Base-by-base conservation (phyloP, 1,140 invertebrate genomes). In the Drosophila fuyamai region DNA sequence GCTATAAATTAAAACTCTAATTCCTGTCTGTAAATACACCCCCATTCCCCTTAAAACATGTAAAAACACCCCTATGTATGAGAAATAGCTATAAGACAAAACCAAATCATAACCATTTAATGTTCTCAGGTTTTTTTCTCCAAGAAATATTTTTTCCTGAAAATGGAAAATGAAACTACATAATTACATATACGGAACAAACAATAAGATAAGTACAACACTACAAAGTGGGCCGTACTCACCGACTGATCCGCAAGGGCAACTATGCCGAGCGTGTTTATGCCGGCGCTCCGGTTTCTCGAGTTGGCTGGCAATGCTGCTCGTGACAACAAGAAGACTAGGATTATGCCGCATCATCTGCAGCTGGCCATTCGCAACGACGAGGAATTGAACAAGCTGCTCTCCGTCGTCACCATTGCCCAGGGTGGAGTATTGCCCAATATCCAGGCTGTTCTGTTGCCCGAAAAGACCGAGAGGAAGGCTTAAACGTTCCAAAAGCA, bases 361-460 rank as follows among this genome's bases (percentile, higher is more conserved):
- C 94, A 97, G 67, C 92, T 98, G 50, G 97, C 97, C 7, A 96
- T 98, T 16, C 94, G 96, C 40, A 97, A 97, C 92, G 97, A 98
- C 93, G 96, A 97, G 76, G 97, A 98, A 90, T 93, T 98, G 70
- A 96, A 96, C 85, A 95, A 95, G 91, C 93, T 98, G 53, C 91
- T 98, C 13, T 94, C 95, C 46, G 95, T 96, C 53, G 96, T 97
- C 0, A 97, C 96, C 4, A 97, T 98, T 75, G 95, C 97, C 10
- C 95, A 97, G 90, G 96, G 96, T 70, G 97, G 97, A 74, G 97
- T 97, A 1, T 79, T 97, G 41, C 97, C 96, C 4, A 95, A 95
- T 76, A 97, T 97, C 51, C 95, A 97, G 71, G 94, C 96, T 1
- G 94, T 95, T 18, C 92, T 97, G 5, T 77, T 94, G 51, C 94